Evolutionary conservation across 1,140 invertebrate genomes (phyloP).

Genomic region (Olivierus martensii): DNA sequence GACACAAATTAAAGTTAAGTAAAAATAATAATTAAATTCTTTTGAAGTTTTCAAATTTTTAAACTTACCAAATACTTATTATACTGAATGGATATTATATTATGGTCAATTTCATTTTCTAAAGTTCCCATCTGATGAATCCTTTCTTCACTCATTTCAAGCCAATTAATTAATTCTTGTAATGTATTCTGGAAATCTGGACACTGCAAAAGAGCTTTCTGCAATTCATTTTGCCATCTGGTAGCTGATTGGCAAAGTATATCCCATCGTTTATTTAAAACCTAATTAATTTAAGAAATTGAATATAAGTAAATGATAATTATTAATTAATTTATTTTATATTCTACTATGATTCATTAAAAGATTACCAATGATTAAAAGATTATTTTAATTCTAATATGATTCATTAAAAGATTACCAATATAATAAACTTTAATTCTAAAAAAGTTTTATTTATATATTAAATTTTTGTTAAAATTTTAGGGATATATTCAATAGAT

Average conservation of each 20-base stretch:
- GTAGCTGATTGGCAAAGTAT: constrained; percentile 1
- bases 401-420: neutral
- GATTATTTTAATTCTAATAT: neutral
- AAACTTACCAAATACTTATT: constrained; percentile 1
- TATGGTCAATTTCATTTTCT: neutral
- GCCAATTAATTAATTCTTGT: constrained; percentile 11
- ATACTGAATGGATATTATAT: neutral
- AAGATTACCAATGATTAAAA: neutral
- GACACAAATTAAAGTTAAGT: neutral
- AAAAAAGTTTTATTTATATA: no score
- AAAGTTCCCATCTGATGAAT: neutral
- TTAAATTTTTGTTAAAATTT: no score
- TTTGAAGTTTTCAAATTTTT: neutral
- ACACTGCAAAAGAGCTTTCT: constrained; percentile 9
- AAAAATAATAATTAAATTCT: neutral
- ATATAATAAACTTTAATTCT: neutral
- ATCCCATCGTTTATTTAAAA: constrained; percentile 12
- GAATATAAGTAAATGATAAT: neutral
- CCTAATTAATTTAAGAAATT: constrained; percentile 2
- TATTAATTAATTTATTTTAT: no score
- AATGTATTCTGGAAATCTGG: constrained; percentile 10
- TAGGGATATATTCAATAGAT: no score
- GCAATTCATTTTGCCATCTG: constrained; percentile 11
- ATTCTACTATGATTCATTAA: neutral
- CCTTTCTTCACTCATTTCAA: constrained; percentile 7